These are phyloP conservation scores for Syngnathoides biaculeatus DNA, from an alignment of 2,113 vertebrate genomes.

Conservation along the genomic window DNA sequence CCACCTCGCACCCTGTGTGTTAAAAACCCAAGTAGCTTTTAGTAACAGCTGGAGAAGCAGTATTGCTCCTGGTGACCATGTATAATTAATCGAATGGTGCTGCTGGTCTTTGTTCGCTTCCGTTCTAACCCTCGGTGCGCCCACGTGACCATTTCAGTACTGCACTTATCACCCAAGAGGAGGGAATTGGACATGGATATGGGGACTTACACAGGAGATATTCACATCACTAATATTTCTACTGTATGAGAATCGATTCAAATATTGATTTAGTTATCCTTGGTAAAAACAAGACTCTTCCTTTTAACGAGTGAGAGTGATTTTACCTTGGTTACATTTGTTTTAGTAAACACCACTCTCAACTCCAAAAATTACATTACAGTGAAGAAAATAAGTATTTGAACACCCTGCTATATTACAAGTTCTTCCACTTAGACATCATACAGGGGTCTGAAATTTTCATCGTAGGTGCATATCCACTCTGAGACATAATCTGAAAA, in stretches of 20 bases:
- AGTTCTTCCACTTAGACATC: too few relatives aligned
- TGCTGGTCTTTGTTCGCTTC: conserved; percentile 51
- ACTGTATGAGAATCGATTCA: conserved; percentile 51
- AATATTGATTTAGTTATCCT: conserved; percentile 58
- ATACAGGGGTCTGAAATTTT: too few relatives aligned
- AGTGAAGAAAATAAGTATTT: too few relatives aligned
- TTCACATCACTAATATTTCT: conserved; percentile 48
- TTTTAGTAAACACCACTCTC: neutral
- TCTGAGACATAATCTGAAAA: too few relatives aligned
- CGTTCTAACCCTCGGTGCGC: conserved; percentile 37
- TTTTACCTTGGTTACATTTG: conserved; percentile 31
- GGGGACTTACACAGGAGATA: conserved; percentile 19
- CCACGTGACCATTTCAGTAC: conserved; percentile 44
- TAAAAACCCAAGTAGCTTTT: conserved; percentile 51
- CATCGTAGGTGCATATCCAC: too few relatives aligned
- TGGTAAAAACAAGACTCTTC: conserved; percentile 53
- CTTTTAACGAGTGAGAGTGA: conserved; percentile 47
- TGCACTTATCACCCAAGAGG: conserved; percentile 33
- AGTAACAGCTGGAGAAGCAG: conserved; percentile 43
- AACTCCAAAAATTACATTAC: neutral
- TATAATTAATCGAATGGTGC: conserved; percentile 61
- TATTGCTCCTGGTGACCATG: conserved; percentile 51
- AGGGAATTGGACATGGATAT: conserved; percentile 5
- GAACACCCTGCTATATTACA: too few relatives aligned
- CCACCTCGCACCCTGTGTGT: conserved; percentile 21